phyloP scores from a whole-genome alignment of 2,797 vertebrate genomes.

The Falco cherrug region DNA sequence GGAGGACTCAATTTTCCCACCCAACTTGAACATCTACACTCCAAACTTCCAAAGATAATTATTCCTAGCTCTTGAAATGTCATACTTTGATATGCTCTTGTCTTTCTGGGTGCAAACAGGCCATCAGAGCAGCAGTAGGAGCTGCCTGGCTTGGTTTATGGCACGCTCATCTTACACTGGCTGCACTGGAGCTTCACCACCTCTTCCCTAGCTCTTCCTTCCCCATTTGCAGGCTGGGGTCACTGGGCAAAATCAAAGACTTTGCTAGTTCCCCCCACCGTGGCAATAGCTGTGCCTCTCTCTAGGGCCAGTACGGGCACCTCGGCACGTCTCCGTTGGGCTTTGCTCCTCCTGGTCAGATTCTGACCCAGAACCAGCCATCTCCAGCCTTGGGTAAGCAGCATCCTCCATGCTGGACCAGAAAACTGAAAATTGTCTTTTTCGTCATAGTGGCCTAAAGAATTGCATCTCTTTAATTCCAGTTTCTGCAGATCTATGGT shows the following conservation, averaged over 20 bases:
- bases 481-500: neutral
- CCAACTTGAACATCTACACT: neutral
- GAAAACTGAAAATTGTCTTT: neutral
- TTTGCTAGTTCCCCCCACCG: neutral
- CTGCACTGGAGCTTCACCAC: neutral
- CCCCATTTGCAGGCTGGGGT: neutral
- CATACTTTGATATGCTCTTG: neutral
- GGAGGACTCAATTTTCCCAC: neutral
- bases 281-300: neutral
- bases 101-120: neutral
- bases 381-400: neutral
- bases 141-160: neutral
- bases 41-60: neutral
- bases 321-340: neutral
- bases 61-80: neutral
- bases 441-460: neutral
- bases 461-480: too few relatives aligned
- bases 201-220: neutral
- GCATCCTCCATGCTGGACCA: neutral
- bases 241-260: neutral
- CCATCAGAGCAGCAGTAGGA: neutral
- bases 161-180: neutral
- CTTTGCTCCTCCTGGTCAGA: neutral
- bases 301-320: neutral
- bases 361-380: neutral